A percentile compares a stretch with the other conserved stretches of the same genome.
phyloP scores from a whole-genome alignment of 1,140 invertebrate genomes.

The Psix sp. region DNA sequence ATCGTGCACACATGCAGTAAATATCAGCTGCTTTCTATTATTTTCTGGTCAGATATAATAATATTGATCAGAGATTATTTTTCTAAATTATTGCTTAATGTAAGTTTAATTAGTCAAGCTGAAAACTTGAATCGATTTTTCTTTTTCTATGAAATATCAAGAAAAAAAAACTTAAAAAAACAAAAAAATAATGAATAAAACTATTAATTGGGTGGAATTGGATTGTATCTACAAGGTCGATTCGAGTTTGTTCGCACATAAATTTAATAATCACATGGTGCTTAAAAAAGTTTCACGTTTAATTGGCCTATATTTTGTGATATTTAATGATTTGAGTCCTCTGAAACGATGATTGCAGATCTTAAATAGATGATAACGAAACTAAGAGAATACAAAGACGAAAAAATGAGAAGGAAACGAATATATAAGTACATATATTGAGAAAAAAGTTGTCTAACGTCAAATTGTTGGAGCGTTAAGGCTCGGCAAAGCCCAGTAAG shows the following conservation, averaged over 20 bases:
- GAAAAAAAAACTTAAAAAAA: neutral
- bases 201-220: neutral
- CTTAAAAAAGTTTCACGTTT: conserved; percentile 57
- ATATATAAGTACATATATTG: conserved; percentile 29
- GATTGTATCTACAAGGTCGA: neutral
- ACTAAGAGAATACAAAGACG: conserved; percentile 51
- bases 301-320: conserved; percentile 44
- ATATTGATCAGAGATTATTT: too few species aligned
- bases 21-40: too few species aligned
- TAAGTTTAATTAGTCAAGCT: neutral
- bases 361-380: conserved; percentile 65
- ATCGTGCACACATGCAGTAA: too few species aligned
- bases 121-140: neutral
- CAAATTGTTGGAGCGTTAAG: too few species aligned
- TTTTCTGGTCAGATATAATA: too few species aligned
- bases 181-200: neutral
- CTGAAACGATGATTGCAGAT: conserved; percentile 68
- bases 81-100: conserved; percentile 5
- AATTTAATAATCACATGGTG: conserved; percentile 57
- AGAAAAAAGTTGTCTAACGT: conserved; percentile 16
- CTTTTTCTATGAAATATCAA: neutral
- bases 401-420: conserved; percentile 14
- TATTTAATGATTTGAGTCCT: conserved; percentile 46
- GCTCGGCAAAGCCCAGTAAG: too few species aligned
- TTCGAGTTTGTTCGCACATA: conserved; percentile 8